phyloP scores from a whole-genome alignment of 2,888 invertebrate species.

The Xestia sexstrigata region DNA sequence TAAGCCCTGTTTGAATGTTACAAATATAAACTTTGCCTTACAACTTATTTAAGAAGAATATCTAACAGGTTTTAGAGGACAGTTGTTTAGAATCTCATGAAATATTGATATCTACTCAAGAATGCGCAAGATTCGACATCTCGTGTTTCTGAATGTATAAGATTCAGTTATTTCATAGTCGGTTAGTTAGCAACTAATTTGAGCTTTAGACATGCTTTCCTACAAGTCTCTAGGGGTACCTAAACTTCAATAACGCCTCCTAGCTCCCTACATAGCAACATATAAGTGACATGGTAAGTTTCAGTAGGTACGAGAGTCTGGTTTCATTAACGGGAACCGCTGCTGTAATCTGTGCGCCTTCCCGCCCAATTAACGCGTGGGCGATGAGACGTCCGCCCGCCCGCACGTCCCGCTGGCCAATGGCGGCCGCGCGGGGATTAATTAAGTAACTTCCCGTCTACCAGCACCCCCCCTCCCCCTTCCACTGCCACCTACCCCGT shows the following conservation, averaged over 20 bases:
- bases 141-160: conserved; percentile 7
- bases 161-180: conserved; percentile 3
- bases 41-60: conserved; percentile 16
- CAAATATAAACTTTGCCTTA: conserved; percentile 47
- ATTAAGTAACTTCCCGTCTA: conserved; percentile 90
- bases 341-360: conserved; percentile 82
- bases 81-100: conserved; percentile 28
- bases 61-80: conserved; percentile 36
- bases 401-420: conserved; percentile 85
- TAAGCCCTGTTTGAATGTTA: conserved; percentile 74
- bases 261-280: conserved; percentile 13
- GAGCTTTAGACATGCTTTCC: neutral
- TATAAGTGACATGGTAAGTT: conserved; percentile 47
- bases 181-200: neutral
- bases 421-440: conserved; percentile 90
- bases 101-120: conserved; percentile 43
- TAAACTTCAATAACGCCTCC: conserved; percentile 32
- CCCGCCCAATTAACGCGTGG: conserved; percentile 90
- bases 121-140: conserved; percentile 36
- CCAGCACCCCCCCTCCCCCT: conserved; percentile 74
- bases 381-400: conserved; percentile 87
- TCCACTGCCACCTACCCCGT: conserved; percentile 70
- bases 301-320: conserved; percentile 74
- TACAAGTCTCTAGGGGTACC: conserved; percentile 2
- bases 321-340: conserved; percentile 85